Evolutionary conservation across 2,113 vertebrate species (phyloP).

Genomic region (Sclerurus mexicanus): DNA sequence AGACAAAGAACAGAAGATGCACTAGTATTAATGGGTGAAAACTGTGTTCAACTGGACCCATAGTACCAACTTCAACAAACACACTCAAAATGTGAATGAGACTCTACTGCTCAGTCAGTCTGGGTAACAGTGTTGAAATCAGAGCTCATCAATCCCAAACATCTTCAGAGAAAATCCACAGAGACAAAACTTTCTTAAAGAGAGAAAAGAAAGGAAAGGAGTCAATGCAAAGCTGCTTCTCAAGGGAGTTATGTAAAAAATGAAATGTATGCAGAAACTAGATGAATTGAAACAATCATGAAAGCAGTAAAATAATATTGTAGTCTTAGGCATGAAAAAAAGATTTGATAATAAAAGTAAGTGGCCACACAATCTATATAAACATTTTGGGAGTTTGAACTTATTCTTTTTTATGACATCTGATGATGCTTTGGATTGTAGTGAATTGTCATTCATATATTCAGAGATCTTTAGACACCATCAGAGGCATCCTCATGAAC

Average conservation of each 20-base stretch:
- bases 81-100: not conserved
- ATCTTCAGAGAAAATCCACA: slow-evolving; percentile 9
- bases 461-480: not conserved
- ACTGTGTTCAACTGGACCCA: not conserved
- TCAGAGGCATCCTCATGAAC: not conserved
- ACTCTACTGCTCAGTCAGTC: not conserved
- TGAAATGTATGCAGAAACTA: not conserved
- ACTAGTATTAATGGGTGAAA: not conserved
- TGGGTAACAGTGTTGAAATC: not conserved
- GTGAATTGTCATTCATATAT: not conserved
- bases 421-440: not conserved
- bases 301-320: not conserved
- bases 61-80: not conserved
- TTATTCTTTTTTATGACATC: not conserved
- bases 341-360: not conserved
- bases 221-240: not conserved
- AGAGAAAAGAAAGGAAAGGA: not conserved
- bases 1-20: not conserved
- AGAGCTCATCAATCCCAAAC: not conserved
- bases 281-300: not conserved
- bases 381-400: not conserved
- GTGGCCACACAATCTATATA: not conserved
- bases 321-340: slow-evolving; percentile 1
- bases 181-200: not conserved
- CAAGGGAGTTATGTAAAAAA: not conserved